A percentile compares a stretch with the other conserved stretches of the same genome.
phyloP scores from a whole-genome alignment of 2,888 invertebrate species.

The Imbricaverruca yamaguchii region DNA sequence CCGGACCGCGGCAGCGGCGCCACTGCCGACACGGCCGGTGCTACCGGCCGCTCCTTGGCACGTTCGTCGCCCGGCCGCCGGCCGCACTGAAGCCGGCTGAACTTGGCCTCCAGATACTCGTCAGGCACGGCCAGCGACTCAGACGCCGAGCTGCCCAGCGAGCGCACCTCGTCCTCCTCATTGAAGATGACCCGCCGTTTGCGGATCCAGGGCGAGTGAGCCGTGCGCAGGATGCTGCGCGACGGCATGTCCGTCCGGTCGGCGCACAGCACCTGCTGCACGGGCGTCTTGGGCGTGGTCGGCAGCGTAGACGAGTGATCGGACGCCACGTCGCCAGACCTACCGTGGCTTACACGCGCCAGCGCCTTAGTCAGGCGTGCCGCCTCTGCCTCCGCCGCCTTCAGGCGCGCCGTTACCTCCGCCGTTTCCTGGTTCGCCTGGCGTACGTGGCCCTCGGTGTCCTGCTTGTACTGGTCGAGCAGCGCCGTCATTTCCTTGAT shows the following conservation, averaged over 20 bases:
- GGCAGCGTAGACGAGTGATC: not conserved
- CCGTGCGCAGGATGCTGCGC: constrained; percentile 15
- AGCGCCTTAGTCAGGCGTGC: not conserved
- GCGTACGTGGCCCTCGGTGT: not conserved
- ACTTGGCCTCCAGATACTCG: not conserved
- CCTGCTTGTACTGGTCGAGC: constrained; percentile 17
- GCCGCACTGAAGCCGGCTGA: not conserved
- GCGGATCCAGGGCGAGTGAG: constrained; percentile 13
- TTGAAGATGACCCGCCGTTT: constrained; percentile 10
- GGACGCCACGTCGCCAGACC: not conserved
- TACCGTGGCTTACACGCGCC: not conserved
- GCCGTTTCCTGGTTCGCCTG: constrained; percentile 2
- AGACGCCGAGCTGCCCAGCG: constrained; percentile 1
- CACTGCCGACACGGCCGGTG: constrained; percentile 5
- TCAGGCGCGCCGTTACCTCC: not conserved
- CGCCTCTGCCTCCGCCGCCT: not conserved
- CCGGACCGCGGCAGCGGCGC: not conserved
- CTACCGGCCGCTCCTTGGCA: not conserved
- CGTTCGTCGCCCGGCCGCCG: not conserved
- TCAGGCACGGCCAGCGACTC: not conserved
- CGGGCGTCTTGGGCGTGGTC: constrained; percentile 14
- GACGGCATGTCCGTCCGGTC: not conserved
- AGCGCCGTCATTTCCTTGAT: constrained; percentile 14
- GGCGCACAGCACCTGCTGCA: not conserved
- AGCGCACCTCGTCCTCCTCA: constrained; percentile 15